Evolutionary conservation across 2,113 vertebrate genomes (phyloP).

Genomic region (Psilopogon haemacephalus): DNA sequence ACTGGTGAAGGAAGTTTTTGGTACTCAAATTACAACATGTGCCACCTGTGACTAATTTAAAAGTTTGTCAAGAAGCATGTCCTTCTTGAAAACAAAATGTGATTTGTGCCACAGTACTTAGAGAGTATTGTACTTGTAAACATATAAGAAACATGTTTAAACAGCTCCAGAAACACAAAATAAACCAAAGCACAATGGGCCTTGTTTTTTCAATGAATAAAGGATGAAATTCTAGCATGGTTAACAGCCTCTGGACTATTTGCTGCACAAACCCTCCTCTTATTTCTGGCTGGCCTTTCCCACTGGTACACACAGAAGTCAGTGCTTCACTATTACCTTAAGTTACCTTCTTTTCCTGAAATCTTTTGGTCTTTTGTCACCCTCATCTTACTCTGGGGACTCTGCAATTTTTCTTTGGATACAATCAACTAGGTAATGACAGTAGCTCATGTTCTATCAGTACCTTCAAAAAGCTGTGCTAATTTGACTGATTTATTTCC

Average conservation of each 20-base stretch:
- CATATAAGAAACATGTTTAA: neutral
- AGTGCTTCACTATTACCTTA: neutral
- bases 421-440: neutral
- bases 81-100: neutral
- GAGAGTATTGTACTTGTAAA: neutral
- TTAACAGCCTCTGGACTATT: neutral
- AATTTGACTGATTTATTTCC: neutral
- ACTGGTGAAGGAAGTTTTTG: neutral
- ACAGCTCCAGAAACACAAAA: neutral
- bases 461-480: neutral
- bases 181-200: neutral
- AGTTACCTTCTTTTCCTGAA: neutral
- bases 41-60: neutral
- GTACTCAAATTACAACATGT: neutral
- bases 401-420: neutral
- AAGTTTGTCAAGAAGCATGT: neutral
- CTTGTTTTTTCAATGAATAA: neutral
- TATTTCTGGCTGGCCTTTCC: neutral
- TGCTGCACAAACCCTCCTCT: neutral
- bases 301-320: neutral
- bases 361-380: neutral
- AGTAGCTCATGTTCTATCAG: neutral
- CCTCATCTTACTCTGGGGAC: neutral
- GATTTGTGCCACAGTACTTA: neutral
- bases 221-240: neutral